Evolutionary conservation across 1,140 invertebrate species (phyloP).

Genomic region (Sesamia nonagrioides): DNA sequence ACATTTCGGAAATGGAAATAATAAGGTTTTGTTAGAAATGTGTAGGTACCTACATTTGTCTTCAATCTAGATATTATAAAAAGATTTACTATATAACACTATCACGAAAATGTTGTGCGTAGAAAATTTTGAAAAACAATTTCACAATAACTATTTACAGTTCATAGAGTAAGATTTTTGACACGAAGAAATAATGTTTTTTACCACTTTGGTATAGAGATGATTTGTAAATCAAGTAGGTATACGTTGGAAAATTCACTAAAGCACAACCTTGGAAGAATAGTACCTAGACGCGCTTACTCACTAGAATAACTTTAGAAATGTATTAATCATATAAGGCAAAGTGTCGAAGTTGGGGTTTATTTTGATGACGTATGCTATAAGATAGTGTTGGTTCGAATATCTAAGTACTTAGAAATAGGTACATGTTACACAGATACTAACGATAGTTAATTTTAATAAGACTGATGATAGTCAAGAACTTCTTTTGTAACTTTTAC

Average conservation of each 20-base stretch:
- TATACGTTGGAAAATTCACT: conserved; percentile 82
- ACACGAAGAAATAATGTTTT: conserved; percentile 65
- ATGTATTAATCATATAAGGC: conserved; percentile 83
- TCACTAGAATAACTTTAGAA: conserved; percentile 82
- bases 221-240: conserved; percentile 71
- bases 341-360: conserved; percentile 85
- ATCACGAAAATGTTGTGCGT: conserved; percentile 84
- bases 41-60: conserved; percentile 47
- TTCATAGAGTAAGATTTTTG: conserved; percentile 69
- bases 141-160: conserved; percentile 54
- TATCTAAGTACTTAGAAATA: conserved; percentile 49
- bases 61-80: conserved; percentile 52
- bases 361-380: conserved; percentile 53
- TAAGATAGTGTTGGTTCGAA: conserved; percentile 54
- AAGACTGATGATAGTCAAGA: conserved; percentile 22
- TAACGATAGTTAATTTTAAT: conserved; percentile 31
- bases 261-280: conserved; percentile 87
- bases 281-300: conserved; percentile 85
- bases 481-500: conserved; percentile 7
- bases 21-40: conserved; percentile 51
- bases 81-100: conserved; percentile 56
- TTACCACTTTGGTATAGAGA: conserved; percentile 56
- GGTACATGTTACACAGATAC: conserved; percentile 30
- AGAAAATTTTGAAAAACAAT: conserved; percentile 77
- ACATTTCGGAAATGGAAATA: conserved; percentile 35